A percentile compares a stretch with the other conserved stretches of the same genome.
Evolutionary conservation across 1,140 invertebrate genomes (phyloP).

Genomic region (Eupeodes corollae): DNA sequence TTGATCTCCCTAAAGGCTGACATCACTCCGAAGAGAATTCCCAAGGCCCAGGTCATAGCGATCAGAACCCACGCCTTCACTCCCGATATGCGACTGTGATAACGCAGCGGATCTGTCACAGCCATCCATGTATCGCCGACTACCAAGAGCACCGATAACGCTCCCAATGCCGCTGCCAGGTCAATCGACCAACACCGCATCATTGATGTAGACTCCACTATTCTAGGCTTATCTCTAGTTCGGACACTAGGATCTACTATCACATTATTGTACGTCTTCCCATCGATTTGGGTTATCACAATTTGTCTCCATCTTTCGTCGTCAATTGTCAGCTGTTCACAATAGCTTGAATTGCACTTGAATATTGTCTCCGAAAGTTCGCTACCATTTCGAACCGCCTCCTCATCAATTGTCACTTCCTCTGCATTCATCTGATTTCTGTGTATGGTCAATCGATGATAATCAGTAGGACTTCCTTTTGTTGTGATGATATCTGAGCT

Average conservation of each 20-base stretch:
- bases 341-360: conserved; percentile 28
- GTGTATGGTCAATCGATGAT: conserved; percentile 27
- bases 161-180: conserved; percentile 34
- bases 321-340: conserved; percentile 28
- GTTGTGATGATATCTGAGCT: background rate
- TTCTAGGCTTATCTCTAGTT: too few species aligned
- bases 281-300: conserved; percentile 28
- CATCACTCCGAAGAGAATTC: conserved; percentile 44
- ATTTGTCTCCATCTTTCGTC: conserved; percentile 21
- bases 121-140: conserved; percentile 78
- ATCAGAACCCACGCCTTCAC: conserved; percentile 58
- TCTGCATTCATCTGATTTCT: conserved; percentile 28
- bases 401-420: conserved; percentile 17
- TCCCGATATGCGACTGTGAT: conserved; percentile 64
- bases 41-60: conserved; percentile 51
- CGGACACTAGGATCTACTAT: background rate
- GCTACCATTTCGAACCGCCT: background rate
- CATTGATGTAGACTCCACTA: background rate
- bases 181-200: conserved; percentile 34
- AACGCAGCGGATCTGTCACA: conserved; percentile 75
- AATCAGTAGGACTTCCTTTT: conserved; percentile 12
- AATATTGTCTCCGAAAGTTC: conserved; percentile 19
- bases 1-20: conserved; percentile 35
- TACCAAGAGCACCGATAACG: conserved; percentile 66
- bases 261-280: conserved; percentile 17